A percentile compares a stretch with the other conserved stretches of the same genome.
Evolutionary conservation across 2,888 invertebrate genomes (phyloP).

Genomic region (Leptinotarsa haldemani): DNA sequence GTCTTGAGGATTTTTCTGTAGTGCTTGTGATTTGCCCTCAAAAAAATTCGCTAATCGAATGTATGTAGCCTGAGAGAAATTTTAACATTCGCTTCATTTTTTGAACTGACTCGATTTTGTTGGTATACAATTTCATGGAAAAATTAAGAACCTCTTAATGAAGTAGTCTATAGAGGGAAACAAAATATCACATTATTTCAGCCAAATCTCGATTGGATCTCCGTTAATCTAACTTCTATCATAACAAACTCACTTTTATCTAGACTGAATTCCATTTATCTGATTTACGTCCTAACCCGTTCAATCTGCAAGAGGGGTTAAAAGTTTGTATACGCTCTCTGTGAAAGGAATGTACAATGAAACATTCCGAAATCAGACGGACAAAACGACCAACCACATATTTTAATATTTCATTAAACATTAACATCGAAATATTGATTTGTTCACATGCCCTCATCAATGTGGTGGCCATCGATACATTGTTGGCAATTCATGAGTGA

Average conservation of each 20-base stretch:
- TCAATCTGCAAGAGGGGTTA: neutral
- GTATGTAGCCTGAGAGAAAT: no score
- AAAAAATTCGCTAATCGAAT: no score
- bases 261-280: neutral
- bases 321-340: neutral
- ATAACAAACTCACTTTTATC: constrained; percentile 8
- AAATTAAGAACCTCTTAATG: no score
- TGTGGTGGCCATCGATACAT: constrained; percentile 22
- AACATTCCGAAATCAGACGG: constrained; percentile 10
- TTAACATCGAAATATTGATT: constrained; percentile 16
- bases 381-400: constrained; percentile 9
- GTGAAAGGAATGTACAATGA: constrained; percentile 4
- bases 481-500: constrained; percentile 14
- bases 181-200: neutral
- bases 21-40: no score
- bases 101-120: no score
- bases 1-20: no score
- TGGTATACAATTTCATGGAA: no score
- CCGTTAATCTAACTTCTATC: neutral
- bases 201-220: neutral
- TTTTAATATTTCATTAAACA: constrained; percentile 14
- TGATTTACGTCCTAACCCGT: constrained; percentile 1
- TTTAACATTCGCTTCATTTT: no score
- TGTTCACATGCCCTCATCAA: constrained; percentile 11
- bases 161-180: no score